Evolutionary conservation across 35 echinoderm and acorn worm species (phyloP).

Genomic region (Heliocidaris erythrogramma): DNA sequence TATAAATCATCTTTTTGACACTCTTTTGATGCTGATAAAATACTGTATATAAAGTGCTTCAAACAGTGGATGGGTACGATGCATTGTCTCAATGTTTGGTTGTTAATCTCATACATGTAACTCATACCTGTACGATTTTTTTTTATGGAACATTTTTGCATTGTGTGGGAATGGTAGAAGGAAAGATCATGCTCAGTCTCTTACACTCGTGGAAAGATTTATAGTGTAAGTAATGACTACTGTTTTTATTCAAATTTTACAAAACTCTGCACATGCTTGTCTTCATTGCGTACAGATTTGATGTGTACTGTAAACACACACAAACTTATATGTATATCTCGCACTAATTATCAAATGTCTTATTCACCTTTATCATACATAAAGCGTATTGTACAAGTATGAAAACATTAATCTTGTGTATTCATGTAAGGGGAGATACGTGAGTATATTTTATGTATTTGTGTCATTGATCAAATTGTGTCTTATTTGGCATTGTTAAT

Average conservation of each 20-base stretch:
- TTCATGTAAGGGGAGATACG: neutral
- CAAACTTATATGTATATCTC: no score
- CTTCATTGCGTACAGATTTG: no score
- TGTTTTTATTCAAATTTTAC: no score
- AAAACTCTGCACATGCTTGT: no score
- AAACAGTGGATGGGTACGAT: neutral
- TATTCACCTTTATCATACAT: neutral
- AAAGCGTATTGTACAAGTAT: neutral
- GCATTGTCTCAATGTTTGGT: neutral
- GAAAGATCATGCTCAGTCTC: no score
- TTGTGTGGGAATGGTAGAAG: no score
- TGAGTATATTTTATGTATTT: neutral
- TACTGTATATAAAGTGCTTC: neutral
- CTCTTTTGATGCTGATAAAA: neutral
- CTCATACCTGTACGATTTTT: neutral
- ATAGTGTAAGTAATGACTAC: no score
- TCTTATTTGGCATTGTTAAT: neutral
- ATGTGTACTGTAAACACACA: no score
- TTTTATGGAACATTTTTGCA: no score
- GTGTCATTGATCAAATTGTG: neutral
- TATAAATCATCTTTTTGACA: neutral
- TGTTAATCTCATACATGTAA: neutral
- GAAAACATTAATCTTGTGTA: no score
- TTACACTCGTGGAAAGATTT: no score
- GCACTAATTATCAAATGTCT: neutral